Conservation (phyloP, 2,797 vertebrate species). For the Rhabdophis nuchalis region DNA sequence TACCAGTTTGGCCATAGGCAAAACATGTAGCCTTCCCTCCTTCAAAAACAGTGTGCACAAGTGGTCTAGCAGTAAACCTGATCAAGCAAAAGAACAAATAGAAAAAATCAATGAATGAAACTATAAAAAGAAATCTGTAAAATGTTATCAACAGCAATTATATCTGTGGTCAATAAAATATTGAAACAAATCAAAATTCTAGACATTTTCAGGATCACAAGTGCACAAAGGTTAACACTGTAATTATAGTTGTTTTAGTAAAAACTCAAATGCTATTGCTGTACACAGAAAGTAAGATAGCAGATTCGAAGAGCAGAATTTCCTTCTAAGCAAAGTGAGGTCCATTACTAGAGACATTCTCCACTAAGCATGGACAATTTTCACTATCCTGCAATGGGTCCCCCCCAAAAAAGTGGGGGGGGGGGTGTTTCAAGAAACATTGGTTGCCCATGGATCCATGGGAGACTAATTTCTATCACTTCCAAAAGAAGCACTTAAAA, state of each 20-base stretch:
- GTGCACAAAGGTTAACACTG: background rate
- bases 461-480: background rate
- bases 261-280: background rate
- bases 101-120: background rate
- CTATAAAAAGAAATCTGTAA: background rate
- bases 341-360: background rate
- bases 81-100: conserved; percentile 30
- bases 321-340: background rate
- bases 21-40: conserved; percentile 90
- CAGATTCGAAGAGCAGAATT: background rate
- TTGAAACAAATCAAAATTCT: background rate
- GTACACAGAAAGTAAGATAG: background rate
- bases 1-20: conserved; percentile 96
- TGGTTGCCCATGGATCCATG: background rate
- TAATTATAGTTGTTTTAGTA: background rate
- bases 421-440: background rate
- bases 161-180: background rate
- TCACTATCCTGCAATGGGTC: background rate
- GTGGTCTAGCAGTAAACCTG: conserved; percentile 91
- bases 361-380: background rate
- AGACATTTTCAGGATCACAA: background rate
- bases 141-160: background rate
- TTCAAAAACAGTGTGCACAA: conserved; percentile 90
- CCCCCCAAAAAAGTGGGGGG: no score
- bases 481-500: background rate